Base-by-base conservation (phyloP, 2,888 invertebrate genomes). In the Callyntrura guangdongensis region DNA sequence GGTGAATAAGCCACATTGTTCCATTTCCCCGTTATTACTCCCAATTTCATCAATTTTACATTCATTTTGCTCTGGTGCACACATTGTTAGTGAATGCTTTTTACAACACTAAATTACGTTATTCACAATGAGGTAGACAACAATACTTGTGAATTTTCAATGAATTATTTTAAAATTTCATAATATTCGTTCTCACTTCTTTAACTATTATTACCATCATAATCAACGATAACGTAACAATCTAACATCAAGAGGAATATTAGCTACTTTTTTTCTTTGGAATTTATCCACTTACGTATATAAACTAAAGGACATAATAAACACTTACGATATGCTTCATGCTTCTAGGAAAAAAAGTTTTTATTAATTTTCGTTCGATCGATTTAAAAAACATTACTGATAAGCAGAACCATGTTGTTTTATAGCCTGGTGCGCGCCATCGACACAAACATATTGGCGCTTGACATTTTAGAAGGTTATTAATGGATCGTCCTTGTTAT, bases 1-100 rank as follows among this genome's bases (percentile, higher is more conserved):
- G 4, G 9, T 64, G 22, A 36, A 22, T 25, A 61, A n/a, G 36
- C n/a, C 36, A 56, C 25, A 79, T 77, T 77, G n/a, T 64, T 49
- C 67, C 53, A 47, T 6, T 77, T 89, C 84, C 89, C 89, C 67
- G 67, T 89, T 84, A 84, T 84, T 89, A 89, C 27, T 84, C 27
- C 84, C 84, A 89, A 77, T 89, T 89, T 89, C 84, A 89, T 89
- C 83, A 89, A 84, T 84, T 89, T 77, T 61, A 84, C 45, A 84
- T 84, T 89, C 64, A 77, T 77, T 83, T 84, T 72, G 88, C 88
- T 36, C 72, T 61, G 82, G 4, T 88, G 88, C 82, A 83, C 83
- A 77, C 67, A 69, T 69, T 72, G 45, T 72, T 5, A 11, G 1
- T 64, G 61, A 0, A 4, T 36, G 36, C 36, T 36, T 36, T 36